Evolutionary conservation across 2,113 vertebrate species (phyloP), one percentile per base, ranked within the genome.

Genomic region (Eudorcas thomsonii): DNA sequence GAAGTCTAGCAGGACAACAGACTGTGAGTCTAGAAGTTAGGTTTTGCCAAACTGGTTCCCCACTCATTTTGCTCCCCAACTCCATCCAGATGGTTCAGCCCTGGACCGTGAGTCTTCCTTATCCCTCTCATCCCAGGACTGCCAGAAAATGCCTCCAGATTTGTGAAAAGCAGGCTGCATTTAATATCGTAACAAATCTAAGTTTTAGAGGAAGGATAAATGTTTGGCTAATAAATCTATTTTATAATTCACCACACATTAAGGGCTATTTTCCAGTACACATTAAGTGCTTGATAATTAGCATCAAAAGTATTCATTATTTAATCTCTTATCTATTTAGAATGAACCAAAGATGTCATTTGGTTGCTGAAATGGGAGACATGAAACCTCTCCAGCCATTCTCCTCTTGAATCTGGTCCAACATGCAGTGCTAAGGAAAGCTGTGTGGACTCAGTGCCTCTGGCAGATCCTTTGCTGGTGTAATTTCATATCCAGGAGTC

Each of bases 211-310:
- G 26, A 95, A 96, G 39, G 71, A 39, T 81, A 96, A 93, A 96
- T 94, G n/a, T 90, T 97, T 97, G 93, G 85, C 90, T 97, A 94
- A 67, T 90, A 96, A 74, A n/a, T 55, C 87, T 57, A 25, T 67
- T 94, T 87, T 91, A n/a, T 97, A 90, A 95, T 91, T 97, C 67
- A 96, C 60, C 43, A 86, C 91, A 96, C 33, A 90, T 95, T 95
- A 94, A 94, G n/a, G 87, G 48, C 74, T 96, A 23, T 94, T 96
- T 92, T 95, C 88, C 82, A 96, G 3, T 80, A 95, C 67, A 78
- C 91, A 33, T n/a, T 80, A 96, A 86, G 86, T 80, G 17, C 83
- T 94, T 85, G 48, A 80, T 98, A 95, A 94, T 92, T 96, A 97
- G 21, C 85, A 86, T 90, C 57, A 54, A 77, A 95, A 50, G 30